Evolutionary conservation across 2,113 vertebrate species (phyloP).

Genomic region (Serilophus lunatus): DNA sequence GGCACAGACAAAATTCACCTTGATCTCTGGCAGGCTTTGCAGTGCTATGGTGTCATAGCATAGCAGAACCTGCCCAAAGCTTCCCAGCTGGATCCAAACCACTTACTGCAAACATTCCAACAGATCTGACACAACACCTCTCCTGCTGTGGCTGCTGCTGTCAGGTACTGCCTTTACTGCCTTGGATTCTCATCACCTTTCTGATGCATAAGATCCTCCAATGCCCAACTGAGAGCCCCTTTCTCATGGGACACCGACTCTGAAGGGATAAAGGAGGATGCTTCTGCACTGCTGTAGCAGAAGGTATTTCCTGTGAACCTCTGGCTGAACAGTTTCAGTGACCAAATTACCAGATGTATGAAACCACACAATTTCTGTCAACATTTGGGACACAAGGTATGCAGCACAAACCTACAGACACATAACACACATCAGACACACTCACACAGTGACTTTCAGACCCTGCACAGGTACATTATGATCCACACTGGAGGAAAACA

Average conservation of each 20-base stretch:
- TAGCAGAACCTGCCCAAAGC: not conserved
- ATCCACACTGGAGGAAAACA: not conserved
- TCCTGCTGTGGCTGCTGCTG: not conserved
- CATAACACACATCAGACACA: not conserved
- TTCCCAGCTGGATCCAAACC: not conserved
- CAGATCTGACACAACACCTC: not conserved
- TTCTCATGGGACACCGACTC: not conserved
- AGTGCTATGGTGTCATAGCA: not conserved
- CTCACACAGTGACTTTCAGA: not conserved
- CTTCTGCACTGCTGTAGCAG: not conserved
- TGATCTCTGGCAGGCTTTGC: not conserved
- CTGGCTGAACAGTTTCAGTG: not conserved
- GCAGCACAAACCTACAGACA: not conserved
- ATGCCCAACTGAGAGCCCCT: not conserved
- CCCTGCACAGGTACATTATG: not conserved
- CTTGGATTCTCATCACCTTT: not conserved
- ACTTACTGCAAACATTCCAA: not conserved
- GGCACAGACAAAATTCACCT: not conserved
- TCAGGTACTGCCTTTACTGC: not conserved
- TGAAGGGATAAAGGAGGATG: not conserved
- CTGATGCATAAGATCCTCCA: not conserved
- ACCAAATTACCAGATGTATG: rapidly evolving
- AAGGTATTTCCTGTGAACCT: not conserved
- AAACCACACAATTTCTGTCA: not conserved
- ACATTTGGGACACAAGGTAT: not conserved